Conservation (phyloP, 2,888 invertebrate species). For the Cyclophora punctaria region DNA sequence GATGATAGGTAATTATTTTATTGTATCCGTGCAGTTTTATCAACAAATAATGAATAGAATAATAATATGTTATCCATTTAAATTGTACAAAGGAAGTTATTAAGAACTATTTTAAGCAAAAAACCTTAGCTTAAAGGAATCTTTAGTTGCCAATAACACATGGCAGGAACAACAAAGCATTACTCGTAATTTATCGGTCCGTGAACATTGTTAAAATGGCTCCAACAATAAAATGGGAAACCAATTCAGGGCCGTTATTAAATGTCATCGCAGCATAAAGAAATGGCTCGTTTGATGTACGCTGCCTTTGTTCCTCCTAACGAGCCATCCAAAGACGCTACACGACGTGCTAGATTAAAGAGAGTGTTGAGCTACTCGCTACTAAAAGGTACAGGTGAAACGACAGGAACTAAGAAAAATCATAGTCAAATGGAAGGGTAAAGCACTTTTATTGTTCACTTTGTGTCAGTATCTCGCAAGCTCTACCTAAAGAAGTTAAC, state of each 20-base stretch:
- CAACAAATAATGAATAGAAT: too few species aligned
- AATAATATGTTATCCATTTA: too few species aligned
- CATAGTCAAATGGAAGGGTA: not conserved
- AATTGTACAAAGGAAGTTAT: not conserved
- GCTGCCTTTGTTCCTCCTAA: constrained; percentile 55
- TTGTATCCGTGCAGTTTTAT: too few species aligned
- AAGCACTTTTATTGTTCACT: not conserved
- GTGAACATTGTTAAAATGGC: constrained; percentile 33
- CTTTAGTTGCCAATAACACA: not conserved
- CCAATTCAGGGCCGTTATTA: constrained; percentile 44
- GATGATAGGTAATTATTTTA: too few species aligned
- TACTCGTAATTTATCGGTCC: constrained; percentile 22
- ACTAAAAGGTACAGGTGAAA: constrained; percentile 34
- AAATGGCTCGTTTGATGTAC: constrained; percentile 55
- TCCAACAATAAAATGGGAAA: constrained; percentile 41
- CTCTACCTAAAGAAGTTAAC: not conserved
- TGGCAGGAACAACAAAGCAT: too few species aligned
- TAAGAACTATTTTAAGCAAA: not conserved
- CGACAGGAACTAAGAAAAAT: constrained; percentile 4
- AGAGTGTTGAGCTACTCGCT: constrained; percentile 40
- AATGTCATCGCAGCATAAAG: constrained; percentile 48
- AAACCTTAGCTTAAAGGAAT: not conserved
- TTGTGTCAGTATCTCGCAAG: too few species aligned
- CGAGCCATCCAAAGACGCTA: constrained; percentile 43
- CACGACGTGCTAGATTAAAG: constrained; percentile 33